phyloP scores from a whole-genome alignment of 2,888 invertebrate species.

The Oscheius sp. region DNA sequence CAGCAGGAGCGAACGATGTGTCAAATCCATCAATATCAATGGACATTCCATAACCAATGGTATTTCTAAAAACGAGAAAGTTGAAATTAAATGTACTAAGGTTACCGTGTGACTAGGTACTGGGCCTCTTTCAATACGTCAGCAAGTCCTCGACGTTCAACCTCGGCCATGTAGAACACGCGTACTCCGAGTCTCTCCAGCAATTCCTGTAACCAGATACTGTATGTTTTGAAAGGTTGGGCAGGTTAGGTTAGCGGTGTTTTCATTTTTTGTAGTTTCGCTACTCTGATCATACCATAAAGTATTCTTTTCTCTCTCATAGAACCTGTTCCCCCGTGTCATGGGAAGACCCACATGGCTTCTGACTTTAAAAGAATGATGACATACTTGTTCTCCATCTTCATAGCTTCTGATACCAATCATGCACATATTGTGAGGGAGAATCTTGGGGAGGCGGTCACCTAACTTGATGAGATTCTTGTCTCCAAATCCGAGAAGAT shows the following conservation, averaged over 20 bases:
- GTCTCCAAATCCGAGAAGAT: constrained; percentile 65
- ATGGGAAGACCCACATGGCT: constrained; percentile 1
- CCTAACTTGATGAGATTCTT: constrained; percentile 48
- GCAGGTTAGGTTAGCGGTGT: not conserved
- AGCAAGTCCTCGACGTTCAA: constrained; percentile 58
- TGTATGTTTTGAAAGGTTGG: not conserved
- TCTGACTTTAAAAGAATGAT: constrained; percentile 10
- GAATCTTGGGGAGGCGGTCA: constrained; percentile 61
- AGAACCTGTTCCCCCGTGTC: not conserved
- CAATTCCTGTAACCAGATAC: constrained; percentile 48
- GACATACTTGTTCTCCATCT: constrained; percentile 59
- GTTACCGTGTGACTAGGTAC: constrained; percentile 47
- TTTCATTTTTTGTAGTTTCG: too few species aligned
- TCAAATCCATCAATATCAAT: constrained; percentile 70
- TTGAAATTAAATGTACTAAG: too few species aligned
- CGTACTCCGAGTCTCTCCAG: constrained; percentile 63
- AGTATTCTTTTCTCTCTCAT: constrained; percentile 1
- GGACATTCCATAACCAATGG: constrained; percentile 63
- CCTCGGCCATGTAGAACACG: constrained; percentile 65
- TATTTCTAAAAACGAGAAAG: constrained; percentile 40
- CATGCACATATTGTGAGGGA: constrained; percentile 62
- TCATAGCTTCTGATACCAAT: constrained; percentile 67
- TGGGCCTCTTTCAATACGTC: constrained; percentile 66
- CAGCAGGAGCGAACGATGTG: constrained; percentile 63
- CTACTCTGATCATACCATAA: not conserved